Conservation (phyloP, 2,888 invertebrate genomes). For the Bruchidius siliquastri region DNA sequence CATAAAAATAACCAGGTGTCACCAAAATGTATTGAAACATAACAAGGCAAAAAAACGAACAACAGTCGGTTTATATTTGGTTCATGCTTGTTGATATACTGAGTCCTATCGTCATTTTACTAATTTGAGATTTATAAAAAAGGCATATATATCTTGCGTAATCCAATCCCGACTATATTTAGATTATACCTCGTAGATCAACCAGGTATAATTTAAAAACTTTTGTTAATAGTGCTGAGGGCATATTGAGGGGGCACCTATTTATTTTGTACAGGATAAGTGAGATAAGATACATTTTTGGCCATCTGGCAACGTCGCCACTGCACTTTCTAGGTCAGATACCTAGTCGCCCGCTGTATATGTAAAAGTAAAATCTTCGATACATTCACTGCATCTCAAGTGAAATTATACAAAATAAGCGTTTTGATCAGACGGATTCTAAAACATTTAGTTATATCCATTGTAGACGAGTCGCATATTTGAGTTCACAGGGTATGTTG, state of each 20-base stretch:
- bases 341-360: not conserved
- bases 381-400: not conserved
- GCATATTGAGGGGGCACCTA: too few species aligned
- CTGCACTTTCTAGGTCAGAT: not conserved
- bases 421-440: not conserved
- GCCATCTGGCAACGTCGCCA: not conserved
- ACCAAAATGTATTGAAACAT: not conserved
- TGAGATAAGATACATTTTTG: not conserved
- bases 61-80: too few species aligned
- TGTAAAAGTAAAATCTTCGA: not conserved
- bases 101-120: too few species aligned
- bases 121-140: too few species aligned
- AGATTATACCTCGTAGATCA: too few species aligned
- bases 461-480: not conserved
- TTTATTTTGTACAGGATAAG: too few species aligned
- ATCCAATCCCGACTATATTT: too few species aligned
- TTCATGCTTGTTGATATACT: too few species aligned
- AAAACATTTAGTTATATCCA: not conserved
- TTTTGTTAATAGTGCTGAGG: too few species aligned
- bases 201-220: too few species aligned
- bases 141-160: too few species aligned
- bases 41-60: too few species aligned
- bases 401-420: not conserved
- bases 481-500: not conserved
- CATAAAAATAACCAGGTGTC: not conserved